Base-by-base conservation (phyloP, 2,113 vertebrate genomes). In the Tachycineta bicolor region DNA sequence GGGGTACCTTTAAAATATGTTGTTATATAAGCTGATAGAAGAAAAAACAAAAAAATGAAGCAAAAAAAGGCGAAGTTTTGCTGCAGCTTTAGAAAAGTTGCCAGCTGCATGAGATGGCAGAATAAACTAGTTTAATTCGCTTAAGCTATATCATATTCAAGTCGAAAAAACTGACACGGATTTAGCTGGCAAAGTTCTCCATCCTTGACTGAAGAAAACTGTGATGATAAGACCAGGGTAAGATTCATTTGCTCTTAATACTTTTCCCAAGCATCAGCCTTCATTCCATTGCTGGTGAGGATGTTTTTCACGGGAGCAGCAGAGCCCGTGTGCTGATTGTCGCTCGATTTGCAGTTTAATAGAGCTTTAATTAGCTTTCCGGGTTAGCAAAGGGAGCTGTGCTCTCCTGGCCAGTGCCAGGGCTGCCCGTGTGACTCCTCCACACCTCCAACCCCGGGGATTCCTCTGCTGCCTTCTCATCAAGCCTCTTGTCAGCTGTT, bases 11-110 rank as follows among this genome's bases (percentile, higher is more conserved):
- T 85, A 76, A 75, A 82, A 53, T 34, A 37, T 55, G 5, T 80
- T 80, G 53, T 96, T 96, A 82, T 37, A 15, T 93, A 96, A 97
- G 76, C 43, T 64, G 31, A 62, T 26, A 34, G 78, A 25, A 78
- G 43, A 5, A 23, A 26, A 37, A 21, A 46, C n/a, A 46, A 64
- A 10, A n/a, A 31, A 83, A 85, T 4, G 3, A 81, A 90, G 53
- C 8, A 50, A 76, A 86, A 86, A 89, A 75, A 39, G 64, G 41
- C 2, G 18, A 90, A 92, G 26, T 91, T 96, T 68, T 89, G 28
- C 50, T 59, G 41, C 83, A 76, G 49, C 47, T 83, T 93, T 60
- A 63, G 63, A 67, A 95, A 90, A 90, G 88, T 74, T 94, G 41
- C 33, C 59, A 33, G 44, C 62, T 93, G 37, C 63, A 29, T 49